Evolutionary conservation across 2,113 vertebrate genomes (phyloP).

Genomic region (Corynorhinus townsendii): DNA sequence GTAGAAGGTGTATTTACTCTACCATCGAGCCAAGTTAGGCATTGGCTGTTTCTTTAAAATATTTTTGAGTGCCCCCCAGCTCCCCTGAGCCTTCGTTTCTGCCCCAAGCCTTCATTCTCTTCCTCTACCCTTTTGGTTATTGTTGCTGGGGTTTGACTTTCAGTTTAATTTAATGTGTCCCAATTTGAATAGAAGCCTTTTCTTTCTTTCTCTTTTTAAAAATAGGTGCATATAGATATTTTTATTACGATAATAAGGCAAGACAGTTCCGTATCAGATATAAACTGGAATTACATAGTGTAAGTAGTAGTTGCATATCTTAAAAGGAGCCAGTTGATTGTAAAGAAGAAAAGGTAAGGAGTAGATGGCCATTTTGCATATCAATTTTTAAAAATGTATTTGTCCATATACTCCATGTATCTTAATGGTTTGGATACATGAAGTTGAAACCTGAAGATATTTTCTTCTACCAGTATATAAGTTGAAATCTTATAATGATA

Average conservation of each 20-base stretch:
- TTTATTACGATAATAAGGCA: neutral
- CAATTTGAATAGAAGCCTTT: neutral
- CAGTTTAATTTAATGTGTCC: neutral
- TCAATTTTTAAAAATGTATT: neutral
- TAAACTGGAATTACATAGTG: neutral
- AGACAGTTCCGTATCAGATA: neutral
- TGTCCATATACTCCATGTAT: neutral
- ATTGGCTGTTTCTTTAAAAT: neutral
- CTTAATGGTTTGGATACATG: neutral
- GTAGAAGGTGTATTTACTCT: constrained; percentile 8
- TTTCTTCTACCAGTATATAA: constrained; percentile 11
- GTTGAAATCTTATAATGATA: constrained; percentile 1
- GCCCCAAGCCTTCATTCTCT: neutral
- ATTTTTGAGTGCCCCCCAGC: neutral
- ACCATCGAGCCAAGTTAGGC: neutral
- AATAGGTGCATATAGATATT: neutral
- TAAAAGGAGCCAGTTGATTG: constrained; percentile 6
- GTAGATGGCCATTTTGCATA: neutral
- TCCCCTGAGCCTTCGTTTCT: neutral
- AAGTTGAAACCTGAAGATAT: neutral
- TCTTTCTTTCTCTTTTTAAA: constrained; percentile 18
- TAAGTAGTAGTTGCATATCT: neutral
- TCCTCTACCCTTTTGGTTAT: neutral
- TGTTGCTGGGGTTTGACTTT: neutral
- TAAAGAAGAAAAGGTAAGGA: constrained; percentile 37